Base-by-base conservation (phyloP, 2,888 invertebrate genomes). In the Tryphoninae sp. region DNA sequence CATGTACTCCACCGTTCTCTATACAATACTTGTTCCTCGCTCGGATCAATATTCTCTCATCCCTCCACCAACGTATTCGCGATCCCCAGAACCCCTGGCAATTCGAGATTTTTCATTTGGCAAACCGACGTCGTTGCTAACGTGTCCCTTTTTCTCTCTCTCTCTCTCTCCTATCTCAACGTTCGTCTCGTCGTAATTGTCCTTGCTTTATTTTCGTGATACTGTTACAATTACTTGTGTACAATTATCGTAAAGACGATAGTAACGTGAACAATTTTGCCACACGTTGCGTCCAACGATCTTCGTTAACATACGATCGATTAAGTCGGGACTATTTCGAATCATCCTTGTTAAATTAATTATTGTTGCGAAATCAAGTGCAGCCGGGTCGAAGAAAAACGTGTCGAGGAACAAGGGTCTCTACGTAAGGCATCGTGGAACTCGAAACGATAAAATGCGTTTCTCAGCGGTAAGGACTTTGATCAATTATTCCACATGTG, bases 11-110 rank as follows among this genome's bases (percentile, higher is more conserved):
- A 19, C 22, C 33, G 33, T 33, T 33, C 33, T 33, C 33, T 33
- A 33, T 33, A 33, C 33, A 33, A 33, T 33, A 33, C n/a, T 26
- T 45, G 51, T n/a, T 33, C 16, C 13, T 23, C 67, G 62, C 16
- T 23, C 45, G 75, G 85, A 86, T 86, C 86, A 86, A 86, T 86
- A 86, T 80, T 78, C 62, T 78, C 62, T 80, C 75, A 83, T 76
- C 81, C 83, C 78, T 68, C 82, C 86, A 84, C 83, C 81, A 80
- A 71, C 74, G 83, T 84, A 82, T 67, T 67, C 22, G 78, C 75
- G 68, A 75, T 78, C 75, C 68, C 67, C 77, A 73, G 82, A 81
- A 73, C 82, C 82, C 83, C 78, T 51, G 62, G 73, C 76, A 59
- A 51, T 68, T 58, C 42, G 68, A 58, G 73, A 72, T 76, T 76